Percentiles rank a stretch among this genome's conserved stretches.
phyloP scores from a whole-genome alignment of 2,113 vertebrate species.

The Psammodynastes pulverulentus region DNA sequence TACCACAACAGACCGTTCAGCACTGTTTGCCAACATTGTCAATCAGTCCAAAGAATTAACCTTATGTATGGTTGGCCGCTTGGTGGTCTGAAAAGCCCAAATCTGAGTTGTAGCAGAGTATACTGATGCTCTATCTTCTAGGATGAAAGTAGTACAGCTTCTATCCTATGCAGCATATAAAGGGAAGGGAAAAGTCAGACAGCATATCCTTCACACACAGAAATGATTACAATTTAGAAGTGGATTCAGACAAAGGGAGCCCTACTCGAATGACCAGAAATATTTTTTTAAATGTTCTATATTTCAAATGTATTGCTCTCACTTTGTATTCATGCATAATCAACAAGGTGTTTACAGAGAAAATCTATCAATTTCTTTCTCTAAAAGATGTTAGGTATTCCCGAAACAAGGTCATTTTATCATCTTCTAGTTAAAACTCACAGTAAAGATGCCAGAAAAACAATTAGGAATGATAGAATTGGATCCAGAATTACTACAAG shows the following conservation, averaged over 20 bases:
- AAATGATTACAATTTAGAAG: slow-evolving; percentile 37
- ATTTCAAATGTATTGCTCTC: background rate
- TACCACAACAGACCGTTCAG: slow-evolving; percentile 63
- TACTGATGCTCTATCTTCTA: slow-evolving; percentile 70
- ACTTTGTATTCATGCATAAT: slow-evolving; percentile 12
- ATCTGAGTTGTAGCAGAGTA: slow-evolving; percentile 67
- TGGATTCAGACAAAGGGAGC: slow-evolving; percentile 27
- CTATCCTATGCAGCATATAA: slow-evolving; percentile 72
- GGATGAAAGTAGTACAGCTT: slow-evolving; percentile 70
- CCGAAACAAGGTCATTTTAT: background rate
- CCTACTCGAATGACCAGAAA: slow-evolving; percentile 34
- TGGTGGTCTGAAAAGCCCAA: slow-evolving; percentile 70
- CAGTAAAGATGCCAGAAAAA: background rate
- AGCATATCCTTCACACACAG: slow-evolving; percentile 57
- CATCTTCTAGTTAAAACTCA: background rate
- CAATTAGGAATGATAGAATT: background rate
- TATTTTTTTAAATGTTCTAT: background rate
- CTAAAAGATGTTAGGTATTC: background rate
- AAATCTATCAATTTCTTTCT: background rate
- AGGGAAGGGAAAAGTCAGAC: slow-evolving; percentile 66
- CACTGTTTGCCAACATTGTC: slow-evolving; percentile 65
- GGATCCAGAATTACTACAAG: background rate
- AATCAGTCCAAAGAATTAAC: slow-evolving; percentile 72
- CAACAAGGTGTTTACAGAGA: background rate
- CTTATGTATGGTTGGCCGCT: slow-evolving; percentile 67